Percentiles rank a stretch among this genome's conserved stretches.
Evolutionary conservation across 2,888 invertebrate species (phyloP).

Genomic region (Phalera bucephala): DNA sequence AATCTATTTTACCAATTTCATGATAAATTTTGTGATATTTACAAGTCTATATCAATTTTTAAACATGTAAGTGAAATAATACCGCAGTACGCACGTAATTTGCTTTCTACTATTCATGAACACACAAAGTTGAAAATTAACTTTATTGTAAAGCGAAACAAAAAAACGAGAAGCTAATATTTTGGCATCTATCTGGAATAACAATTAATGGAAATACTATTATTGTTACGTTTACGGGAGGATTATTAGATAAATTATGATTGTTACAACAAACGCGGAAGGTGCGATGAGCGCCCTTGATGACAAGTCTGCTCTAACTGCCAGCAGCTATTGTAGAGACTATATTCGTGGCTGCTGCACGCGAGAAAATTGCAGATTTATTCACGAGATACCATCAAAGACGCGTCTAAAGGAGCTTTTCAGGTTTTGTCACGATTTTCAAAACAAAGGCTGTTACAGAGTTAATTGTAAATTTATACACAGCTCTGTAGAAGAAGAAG

Average conservation of each 20-base stretch:
- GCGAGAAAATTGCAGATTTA: slow-evolving; percentile 80
- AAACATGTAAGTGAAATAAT: too few species aligned
- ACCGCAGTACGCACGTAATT: too few species aligned
- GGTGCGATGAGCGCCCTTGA: slow-evolving; percentile 49
- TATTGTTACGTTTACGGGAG: too few species aligned
- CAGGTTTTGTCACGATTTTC: slow-evolving; percentile 84
- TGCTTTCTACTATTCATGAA: too few species aligned
- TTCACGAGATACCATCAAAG: slow-evolving; percentile 67
- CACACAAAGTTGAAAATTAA: too few species aligned
- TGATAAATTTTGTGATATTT: too few species aligned
- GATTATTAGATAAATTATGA: slow-evolving; percentile 40
- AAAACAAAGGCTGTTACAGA: slow-evolving; percentile 87
- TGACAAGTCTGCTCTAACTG: slow-evolving; percentile 39
- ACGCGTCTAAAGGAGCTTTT: slow-evolving; percentile 63
- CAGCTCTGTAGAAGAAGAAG: slow-evolving; percentile 87
- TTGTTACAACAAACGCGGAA: slow-evolving; percentile 36
- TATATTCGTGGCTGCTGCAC: slow-evolving; percentile 75
- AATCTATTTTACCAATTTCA: too few species aligned
- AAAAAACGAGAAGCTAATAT: too few species aligned
- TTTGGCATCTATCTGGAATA: too few species aligned
- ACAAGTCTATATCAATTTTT: too few species aligned
- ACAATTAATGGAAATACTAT: too few species aligned
- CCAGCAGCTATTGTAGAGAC: slow-evolving; percentile 71
- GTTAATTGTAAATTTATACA: slow-evolving; percentile 87
- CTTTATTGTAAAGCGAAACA: too few species aligned